These are phyloP conservation scores for Ambastaia sidthimunki DNA, from an alignment of 2,797 vertebrate species.

Conservation along the genomic window DNA sequence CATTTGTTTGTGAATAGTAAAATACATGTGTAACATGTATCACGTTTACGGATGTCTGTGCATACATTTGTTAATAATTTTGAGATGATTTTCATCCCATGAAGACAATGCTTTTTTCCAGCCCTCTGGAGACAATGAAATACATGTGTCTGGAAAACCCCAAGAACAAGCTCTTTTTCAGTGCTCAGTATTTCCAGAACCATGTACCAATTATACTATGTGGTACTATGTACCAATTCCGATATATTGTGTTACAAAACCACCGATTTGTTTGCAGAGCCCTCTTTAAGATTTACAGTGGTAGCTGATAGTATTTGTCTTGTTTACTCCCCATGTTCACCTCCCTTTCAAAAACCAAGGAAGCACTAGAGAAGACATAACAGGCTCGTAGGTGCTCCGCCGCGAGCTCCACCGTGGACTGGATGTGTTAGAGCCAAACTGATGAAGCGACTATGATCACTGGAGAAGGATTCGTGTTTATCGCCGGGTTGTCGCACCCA, in stretches of 20 bases:
- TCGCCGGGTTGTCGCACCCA: background rate
- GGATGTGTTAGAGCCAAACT: background rate
- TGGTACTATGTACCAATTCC: background rate
- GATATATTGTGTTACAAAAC: background rate
- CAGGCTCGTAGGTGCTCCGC: conserved; percentile 4
- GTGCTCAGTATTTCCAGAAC: conserved; percentile 11
- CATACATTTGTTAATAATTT: no score
- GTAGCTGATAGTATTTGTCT: conserved; percentile 10
- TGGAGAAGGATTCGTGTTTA: conserved; percentile 22
- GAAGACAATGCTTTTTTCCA: no score
- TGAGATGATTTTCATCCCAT: no score
- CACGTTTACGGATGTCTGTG: no score
- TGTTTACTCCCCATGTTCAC: conserved; percentile 18
- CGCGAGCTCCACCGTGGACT: conserved; percentile 1
- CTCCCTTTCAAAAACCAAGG: conserved; percentile 1
- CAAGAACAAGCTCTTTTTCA: background rate
- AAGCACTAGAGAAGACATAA: conserved; percentile 27
- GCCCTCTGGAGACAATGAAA: conserved; percentile 31
- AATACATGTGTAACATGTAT: no score
- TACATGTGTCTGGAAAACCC: conserved; percentile 10
- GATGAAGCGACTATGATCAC: background rate
- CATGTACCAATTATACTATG: no score
- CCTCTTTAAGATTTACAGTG: conserved; percentile 22
- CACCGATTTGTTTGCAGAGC: background rate
- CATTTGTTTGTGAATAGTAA: no score